Base-by-base conservation (phyloP, 1,140 invertebrate species). In the Danaus plexippus region DNA sequence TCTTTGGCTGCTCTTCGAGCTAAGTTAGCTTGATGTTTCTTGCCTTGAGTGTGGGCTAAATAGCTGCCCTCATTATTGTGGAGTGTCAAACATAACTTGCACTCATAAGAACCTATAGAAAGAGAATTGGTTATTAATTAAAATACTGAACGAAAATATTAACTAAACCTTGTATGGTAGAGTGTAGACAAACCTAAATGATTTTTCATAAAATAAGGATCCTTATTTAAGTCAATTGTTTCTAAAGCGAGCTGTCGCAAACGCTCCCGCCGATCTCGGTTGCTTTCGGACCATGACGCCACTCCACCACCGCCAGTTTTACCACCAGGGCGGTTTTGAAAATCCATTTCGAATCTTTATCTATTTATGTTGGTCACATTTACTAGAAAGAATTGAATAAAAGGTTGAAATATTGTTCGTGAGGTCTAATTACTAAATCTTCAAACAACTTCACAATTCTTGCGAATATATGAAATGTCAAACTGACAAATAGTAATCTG, bases 51-150 rank as follows among this genome's bases (percentile, higher is more conserved):
- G 74, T 99, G 98, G 10, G 98, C 98, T 69, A 99, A 89, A 79
- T 99, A 99, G 79, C 97, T 99, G 2, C 98, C 98, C 88, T 99
- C 98, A 89, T 99, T 99, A 74, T 99, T 99, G 79, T 99, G 98
- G 10, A 99, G 88, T 1, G 98, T 99, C 11, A 99, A 85, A 90
- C 98, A 99, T 0, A 99, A 87, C 89, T 99, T 99, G 85, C 98
- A 99, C 88, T 99, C 98, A 88, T 99, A 99, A 2, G 98, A 98
- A 0, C 97, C 93, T 93, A 70, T 22, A 9, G 7, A 32, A 46
- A 22, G 6, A 18, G 9, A 53, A 46, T 10, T n/a, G 8, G n/a
- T 40, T 50, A 41, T 43, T 41, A 43, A 11, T 11, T 32, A 32
- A 32, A 32, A 32, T 32, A 32, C 7, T 6, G 0, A 32, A 32